Percentiles rank a stretch among this genome's conserved stretches.
These are phyloP conservation scores for Drosophila subquinaria DNA, from an alignment of 2,888 invertebrate species.

Conservation along the genomic window DNA sequence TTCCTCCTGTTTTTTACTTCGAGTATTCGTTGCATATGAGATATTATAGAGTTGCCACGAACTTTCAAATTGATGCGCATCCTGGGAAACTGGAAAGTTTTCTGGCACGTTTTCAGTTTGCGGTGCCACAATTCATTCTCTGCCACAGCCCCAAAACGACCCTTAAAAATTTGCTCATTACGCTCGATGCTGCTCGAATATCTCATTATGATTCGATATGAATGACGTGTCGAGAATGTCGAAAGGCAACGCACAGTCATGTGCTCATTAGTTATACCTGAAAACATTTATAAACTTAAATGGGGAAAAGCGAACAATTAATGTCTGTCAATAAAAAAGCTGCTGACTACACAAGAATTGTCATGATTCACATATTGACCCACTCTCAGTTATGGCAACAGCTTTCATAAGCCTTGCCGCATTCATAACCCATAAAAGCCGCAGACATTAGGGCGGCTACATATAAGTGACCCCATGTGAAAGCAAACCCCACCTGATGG, in stretches of 20 bases:
- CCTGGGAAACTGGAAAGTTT: constrained; percentile 46
- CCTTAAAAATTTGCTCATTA: constrained; percentile 51
- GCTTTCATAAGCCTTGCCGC: constrained; percentile 8
- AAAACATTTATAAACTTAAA: constrained; percentile 5
- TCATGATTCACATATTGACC: not conserved
- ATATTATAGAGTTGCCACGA: constrained; percentile 9
- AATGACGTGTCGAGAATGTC: constrained; percentile 47
- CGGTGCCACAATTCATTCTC: constrained; percentile 45
- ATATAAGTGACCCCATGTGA: constrained; percentile 42
- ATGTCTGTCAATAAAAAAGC: constrained; percentile 65
- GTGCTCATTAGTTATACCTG: constrained; percentile 15
- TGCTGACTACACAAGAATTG: constrained; percentile 23
- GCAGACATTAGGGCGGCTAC: constrained; percentile 62
- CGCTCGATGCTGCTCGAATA: constrained; percentile 42
- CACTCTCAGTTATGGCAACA: constrained; percentile 4
- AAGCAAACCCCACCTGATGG: constrained; percentile 18
- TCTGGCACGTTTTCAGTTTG: constrained; percentile 44
- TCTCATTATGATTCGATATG: constrained; percentile 47
- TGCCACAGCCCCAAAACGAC: not conserved
- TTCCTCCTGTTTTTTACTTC: constrained; percentile 12
- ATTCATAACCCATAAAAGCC: constrained; percentile 64
- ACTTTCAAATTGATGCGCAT: constrained; percentile 63
- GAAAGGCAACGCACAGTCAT: constrained; percentile 4
- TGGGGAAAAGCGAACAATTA: constrained; percentile 22
- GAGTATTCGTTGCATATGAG: constrained; percentile 13